Evolutionary conservation across 35 echinoderm and acorn worm species (phyloP), one percentile per base, ranked within the genome.

Genomic region (Ophiothrix spiculata): DNA sequence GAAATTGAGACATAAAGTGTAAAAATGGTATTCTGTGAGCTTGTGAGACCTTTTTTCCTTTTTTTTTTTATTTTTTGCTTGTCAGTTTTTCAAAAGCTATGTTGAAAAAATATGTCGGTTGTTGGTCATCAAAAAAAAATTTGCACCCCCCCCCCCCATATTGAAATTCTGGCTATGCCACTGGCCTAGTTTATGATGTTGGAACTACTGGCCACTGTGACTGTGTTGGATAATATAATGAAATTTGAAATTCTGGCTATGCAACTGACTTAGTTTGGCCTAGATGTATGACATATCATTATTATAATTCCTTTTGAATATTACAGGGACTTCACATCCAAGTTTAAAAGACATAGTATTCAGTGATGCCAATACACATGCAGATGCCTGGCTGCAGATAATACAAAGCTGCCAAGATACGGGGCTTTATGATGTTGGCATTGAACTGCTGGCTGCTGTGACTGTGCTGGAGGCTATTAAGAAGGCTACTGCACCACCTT

Each of bases 341-440:
- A 64, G 88, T 38, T 40, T 93, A 39, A 97, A 93, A 77, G 90
- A 97, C 45, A 45, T 86, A 12, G 94, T 97, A 38, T 97, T 93
- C 80, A 83, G 87, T 34, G 94, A 97, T 81, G 40, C 82, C 12
- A 79, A 73, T 54, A 92, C 91, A n/a, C 83, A 79, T n/a, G 38
- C 39, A 39, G 1, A 83, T 74, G 13, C 35, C 77, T 35, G 92
- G 94, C 60, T 81, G 32, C 80, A 87, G 39, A 93, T 93, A 28
- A 88, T 93, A 17, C 39, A 80, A 33, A 86, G 54, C 42, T 97
- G 94, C 81, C 80, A 97, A 34, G 94, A 97, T 12, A 90, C 74
- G 60, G 94, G 94, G 40, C 76, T 82, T 0, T 88, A 93, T 74
- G 91, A 93, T 40, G 56, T 90, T 36, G 94, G 86, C 35, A 54